Evolutionary conservation across 2,113 vertebrate species (phyloP), one percentile per base, ranked within the genome.

Genomic region (Colossoma macropomum): DNA sequence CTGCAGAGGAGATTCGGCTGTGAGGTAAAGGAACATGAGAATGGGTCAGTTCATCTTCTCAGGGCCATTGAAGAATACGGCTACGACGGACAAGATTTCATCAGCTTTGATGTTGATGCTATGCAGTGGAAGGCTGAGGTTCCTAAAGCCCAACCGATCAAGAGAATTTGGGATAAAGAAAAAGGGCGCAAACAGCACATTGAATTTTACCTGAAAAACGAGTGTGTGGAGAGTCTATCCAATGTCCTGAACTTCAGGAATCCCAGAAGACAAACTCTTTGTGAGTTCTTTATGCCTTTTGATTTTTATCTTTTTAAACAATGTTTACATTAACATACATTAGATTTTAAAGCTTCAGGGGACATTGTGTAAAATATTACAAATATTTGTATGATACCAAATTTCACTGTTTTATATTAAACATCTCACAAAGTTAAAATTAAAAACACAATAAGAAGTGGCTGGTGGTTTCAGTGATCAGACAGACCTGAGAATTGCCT

Each of bases 1-100:
- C 28, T 68, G 30, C 65, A 68, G 65, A 68, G 65, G 28, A 68
- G 65, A 68, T 68, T 19, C 17, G 65, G 65, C 28, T 68, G 65
- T 68, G 65, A 68, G 65, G 65, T 68, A 11, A 13, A 65, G 63
- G 28, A 65, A 65, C 1, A 65, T 30, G 27, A 16, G 9, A 17
- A 65, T 65, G 63, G 63, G 30, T 65, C 63, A 4, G 7, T 68
- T 32, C 0, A 68, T 0, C 16, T 68, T 68, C 30, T 68, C 65
- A 68, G 30, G 65, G 17, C 65, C 17, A 8, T 34, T 68, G 65
- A 68, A 32, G 65, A 68, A 28, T 68, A 68, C 34, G 65, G 65
- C 28, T 68, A 32, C 13, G 30, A 68, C 28, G 30, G 65, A 32
- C 27, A 68, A 34, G 65, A 68, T 19, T 34, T 68, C 28, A 32